A percentile compares a stretch with the other conserved stretches of the same genome.
Evolutionary conservation across 1,140 invertebrate species (phyloP).

Genomic region (Cheumatopsyche charites): DNA sequence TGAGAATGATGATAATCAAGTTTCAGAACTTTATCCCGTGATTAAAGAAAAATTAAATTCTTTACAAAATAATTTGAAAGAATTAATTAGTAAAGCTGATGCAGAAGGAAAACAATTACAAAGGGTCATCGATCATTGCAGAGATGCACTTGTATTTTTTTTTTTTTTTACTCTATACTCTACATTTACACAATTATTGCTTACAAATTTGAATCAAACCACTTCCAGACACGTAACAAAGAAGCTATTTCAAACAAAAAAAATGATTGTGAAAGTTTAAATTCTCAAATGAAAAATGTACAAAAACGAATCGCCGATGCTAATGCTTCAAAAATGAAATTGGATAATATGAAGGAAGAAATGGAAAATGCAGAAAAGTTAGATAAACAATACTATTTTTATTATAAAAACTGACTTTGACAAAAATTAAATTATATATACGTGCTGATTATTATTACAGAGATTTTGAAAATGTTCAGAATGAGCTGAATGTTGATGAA

Average conservation of each 20-base stretch:
- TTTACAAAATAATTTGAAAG: conserved; percentile 55
- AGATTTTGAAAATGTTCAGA: conserved; percentile 52
- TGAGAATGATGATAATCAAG: conserved; percentile 51
- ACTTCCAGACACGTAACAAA: conserved; percentile 55
- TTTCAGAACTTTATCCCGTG: conserved; percentile 51
- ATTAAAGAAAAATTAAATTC: conserved; percentile 53
- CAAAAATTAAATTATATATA: background rate
- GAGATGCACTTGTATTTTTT: conserved; percentile 53
- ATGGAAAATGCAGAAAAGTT: conserved; percentile 61
- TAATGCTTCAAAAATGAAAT: conserved; percentile 57
- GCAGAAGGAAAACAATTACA: conserved; percentile 60
- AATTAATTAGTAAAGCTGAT: conserved; percentile 55
- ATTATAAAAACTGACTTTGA: background rate
- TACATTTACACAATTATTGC: background rate
- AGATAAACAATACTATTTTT: conserved; percentile 51
- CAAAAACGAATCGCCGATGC: conserved; percentile 56
- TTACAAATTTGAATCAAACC: background rate
- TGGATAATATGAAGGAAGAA: conserved; percentile 60
- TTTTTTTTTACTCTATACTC: background rate
- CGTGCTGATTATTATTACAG: conserved; percentile 17
- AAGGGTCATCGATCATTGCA: conserved; percentile 57
- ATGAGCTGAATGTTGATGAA: conserved; percentile 58
- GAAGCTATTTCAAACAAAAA: conserved; percentile 59
- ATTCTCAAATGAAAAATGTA: conserved; percentile 53
- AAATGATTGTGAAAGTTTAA: conserved; percentile 53